Conservation (phyloP, 64 coral and sea anemone species). For the Pocillopora damicornis region DNA sequence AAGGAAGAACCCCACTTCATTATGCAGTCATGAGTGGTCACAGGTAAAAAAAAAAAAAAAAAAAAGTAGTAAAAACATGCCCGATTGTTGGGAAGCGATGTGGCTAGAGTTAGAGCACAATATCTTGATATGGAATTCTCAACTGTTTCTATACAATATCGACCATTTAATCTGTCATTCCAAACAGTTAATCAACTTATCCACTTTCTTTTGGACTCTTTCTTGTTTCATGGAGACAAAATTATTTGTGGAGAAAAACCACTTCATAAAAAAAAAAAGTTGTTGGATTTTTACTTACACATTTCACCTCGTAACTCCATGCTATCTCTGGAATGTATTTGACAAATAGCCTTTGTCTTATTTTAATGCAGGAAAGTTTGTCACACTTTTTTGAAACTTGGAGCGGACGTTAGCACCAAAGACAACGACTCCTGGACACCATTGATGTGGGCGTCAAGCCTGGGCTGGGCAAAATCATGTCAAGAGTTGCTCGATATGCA, state of each 20-base stretch:
- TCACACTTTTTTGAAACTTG: constrained; percentile 49
- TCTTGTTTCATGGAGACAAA: no score
- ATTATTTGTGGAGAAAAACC: background rate
- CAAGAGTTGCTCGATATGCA: constrained; percentile 38
- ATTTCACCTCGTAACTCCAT: background rate
- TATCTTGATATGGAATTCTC: no score
- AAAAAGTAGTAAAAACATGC: no score
- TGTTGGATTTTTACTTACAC: background rate
- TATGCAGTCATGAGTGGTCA: constrained; percentile 77
- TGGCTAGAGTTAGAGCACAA: no score
- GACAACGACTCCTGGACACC: constrained; percentile 75
- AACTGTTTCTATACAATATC: no score
- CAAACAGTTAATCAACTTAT: no score
- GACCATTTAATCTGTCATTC: no score
- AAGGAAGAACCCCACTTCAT: constrained; percentile 71
- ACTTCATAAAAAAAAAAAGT: background rate
- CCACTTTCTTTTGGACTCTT: no score
- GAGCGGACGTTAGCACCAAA: constrained; percentile 43
- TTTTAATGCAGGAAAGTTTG: constrained; percentile 63
- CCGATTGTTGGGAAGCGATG: no score
- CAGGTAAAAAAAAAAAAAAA: constrained; percentile 24
- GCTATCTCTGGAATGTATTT: background rate
- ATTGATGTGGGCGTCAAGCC: constrained; percentile 72
- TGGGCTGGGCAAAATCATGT: constrained; percentile 29
- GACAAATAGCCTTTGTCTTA: background rate